Conservation (phyloP, 1,140 invertebrate genomes). For the Atta texana region DNA sequence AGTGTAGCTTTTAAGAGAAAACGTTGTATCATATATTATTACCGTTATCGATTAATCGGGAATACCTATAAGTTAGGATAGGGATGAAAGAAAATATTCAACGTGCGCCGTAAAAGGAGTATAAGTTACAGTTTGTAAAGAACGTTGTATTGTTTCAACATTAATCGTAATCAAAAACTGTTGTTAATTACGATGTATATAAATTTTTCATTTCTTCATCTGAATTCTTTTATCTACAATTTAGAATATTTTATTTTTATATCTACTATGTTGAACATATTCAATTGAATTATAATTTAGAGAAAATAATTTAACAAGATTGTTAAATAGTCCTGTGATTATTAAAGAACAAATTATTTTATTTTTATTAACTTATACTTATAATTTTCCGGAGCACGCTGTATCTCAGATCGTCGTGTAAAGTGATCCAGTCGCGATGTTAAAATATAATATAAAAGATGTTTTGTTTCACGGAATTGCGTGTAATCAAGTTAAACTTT, state of each 20-base stretch:
- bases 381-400: slow-evolving; percentile 24
- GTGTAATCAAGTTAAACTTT: slow-evolving; percentile 6
- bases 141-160: neutral
- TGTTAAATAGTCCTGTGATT: neutral
- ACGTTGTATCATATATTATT: slow-evolving; percentile 57
- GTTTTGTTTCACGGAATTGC: neutral
- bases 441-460: slow-evolving; percentile 15
- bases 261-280: neutral
- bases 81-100: slow-evolving; percentile 5
- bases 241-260: slow-evolving; percentile 3
- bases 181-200: neutral
- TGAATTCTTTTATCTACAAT: neutral
- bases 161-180: slow-evolving; percentile 22
- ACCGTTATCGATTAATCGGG: slow-evolving; percentile 48
- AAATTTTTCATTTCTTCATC: slow-evolving; percentile 13
- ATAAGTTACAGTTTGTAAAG: slow-evolving; percentile 24
- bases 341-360: neutral
- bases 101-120: slow-evolving; percentile 1
- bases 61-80: slow-evolving; percentile 19
- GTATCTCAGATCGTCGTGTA: neutral
- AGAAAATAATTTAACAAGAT: neutral
- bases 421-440: neutral
- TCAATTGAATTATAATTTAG: slow-evolving; percentile 1
- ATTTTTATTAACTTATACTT: neutral
- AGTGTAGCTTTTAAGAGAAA: slow-evolving; percentile 47